Evolutionary conservation across 1,140 invertebrate species (phyloP), one percentile per base, ranked within the genome.

Genomic region (Zaprionus ghesquierei): DNA sequence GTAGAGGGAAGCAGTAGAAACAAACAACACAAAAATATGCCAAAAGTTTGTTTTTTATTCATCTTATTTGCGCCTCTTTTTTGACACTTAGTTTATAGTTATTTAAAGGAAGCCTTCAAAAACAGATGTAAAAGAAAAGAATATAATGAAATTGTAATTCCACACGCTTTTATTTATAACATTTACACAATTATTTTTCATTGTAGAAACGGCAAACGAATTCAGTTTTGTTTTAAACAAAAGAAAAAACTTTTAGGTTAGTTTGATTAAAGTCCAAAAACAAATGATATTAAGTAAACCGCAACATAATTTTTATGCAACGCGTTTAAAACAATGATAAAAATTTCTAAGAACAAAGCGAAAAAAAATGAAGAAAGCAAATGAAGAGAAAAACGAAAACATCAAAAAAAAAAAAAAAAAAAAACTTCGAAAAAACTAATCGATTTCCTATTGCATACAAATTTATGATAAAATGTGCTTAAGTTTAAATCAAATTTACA

Each of bases 141-240:
- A 41, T 50, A 72, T 56, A 65, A 81, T 76, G 78, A 76, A 89
- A 90, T 70, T 86, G 81, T 86, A 90, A 90, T 90, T 90, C 89
- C 89, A 90, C 86, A 81, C 81, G 89, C 89, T 90, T 90, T 90
- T 90, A 91, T 86, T 90, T 90, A 77, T 68, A 76, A 78, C 49
- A 63, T 73, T 71, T 75, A 70, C 66, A 80, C 55, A 62, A 64
- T 68, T 65, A 65, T 60, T 80, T 78, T 69, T 75, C 25, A 69
- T 58, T 79, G 71, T 71, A 55, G 18, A 69, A 65, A 81, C 38
- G 64, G 63, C 49, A 79, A 60, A 51, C 22, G 54, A 65, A 73
- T 64, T 50, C 38, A 72, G 50, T 66, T 49, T 73, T 84, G 80
- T 70, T 82, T 76, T 27, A 79, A 82, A 64, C 54, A 71, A 79